Conservation (phyloP, 2,797 vertebrate species). For the Intellagama lesueurii region DNA sequence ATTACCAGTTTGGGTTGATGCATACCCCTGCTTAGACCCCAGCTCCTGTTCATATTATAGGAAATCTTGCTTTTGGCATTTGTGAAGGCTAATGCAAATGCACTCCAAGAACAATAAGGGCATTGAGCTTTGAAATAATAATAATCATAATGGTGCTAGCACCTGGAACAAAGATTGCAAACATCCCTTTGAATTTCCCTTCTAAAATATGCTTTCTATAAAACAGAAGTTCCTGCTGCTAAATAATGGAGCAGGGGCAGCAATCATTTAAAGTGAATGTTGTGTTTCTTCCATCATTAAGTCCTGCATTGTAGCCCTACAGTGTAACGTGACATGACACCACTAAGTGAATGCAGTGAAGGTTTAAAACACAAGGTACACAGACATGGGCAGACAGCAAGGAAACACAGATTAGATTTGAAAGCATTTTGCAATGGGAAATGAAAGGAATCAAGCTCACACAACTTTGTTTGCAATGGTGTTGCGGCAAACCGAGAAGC, state of each 20-base stretch:
- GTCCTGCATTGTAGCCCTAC: constrained; percentile 41
- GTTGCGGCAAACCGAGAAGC: background rate
- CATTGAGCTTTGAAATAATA: background rate
- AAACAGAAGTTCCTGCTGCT: constrained; percentile 1
- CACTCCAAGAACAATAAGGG: too few species aligned
- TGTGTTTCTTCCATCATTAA: constrained; percentile 56
- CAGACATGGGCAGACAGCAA: constrained; percentile 17
- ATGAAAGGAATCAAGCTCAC: background rate
- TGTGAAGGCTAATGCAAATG: background rate
- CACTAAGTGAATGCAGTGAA: constrained; percentile 41
- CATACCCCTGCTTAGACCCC: background rate
- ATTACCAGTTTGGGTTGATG: too few species aligned
- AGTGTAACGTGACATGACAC: constrained; percentile 38
- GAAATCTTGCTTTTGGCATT: background rate
- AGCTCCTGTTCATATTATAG: background rate
- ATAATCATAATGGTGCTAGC: too few species aligned
- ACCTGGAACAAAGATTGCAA: background rate
- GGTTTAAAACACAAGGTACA: constrained; percentile 48
- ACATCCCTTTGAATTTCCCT: constrained; percentile 41
- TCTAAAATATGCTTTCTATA: constrained; percentile 20
- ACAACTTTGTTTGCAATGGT: background rate
- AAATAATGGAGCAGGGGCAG: constrained; percentile 62
- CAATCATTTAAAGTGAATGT: constrained; percentile 53
- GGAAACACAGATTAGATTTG: accelerated
- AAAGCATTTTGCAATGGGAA: constrained; percentile 24